Evolutionary conservation across 2,797 vertebrate species (phyloP).

Genomic region (Phaenicophaeus curvirostris): DNA sequence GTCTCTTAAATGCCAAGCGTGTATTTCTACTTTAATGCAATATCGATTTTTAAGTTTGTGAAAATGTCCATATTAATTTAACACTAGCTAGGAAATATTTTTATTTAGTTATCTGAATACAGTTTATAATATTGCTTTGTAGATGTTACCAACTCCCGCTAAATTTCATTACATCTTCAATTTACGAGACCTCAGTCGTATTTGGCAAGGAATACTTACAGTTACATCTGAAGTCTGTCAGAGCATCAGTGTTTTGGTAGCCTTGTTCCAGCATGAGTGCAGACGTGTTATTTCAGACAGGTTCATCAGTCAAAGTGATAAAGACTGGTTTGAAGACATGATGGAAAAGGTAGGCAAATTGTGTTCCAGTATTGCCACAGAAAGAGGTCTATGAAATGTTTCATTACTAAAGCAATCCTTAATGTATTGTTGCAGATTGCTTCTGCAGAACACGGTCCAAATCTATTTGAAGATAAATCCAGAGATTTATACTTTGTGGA

Average conservation of each 20-base stretch:
- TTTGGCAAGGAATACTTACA: slow-evolving; percentile 87
- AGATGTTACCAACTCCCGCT: slow-evolving; percentile 88
- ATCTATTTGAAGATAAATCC: slow-evolving; percentile 69
- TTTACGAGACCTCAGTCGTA: slow-evolving; percentile 85
- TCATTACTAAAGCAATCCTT: not conserved
- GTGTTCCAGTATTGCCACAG: not conserved
- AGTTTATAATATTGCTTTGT: slow-evolving; percentile 27
- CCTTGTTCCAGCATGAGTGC: slow-evolving; percentile 85
- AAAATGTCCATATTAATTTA: not conserved
- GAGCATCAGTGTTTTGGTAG: slow-evolving; percentile 72
- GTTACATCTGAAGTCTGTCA: slow-evolving; percentile 81
- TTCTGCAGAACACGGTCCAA: slow-evolving; percentile 77
- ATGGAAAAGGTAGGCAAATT: slow-evolving; percentile 75
- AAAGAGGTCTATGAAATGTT: not conserved
- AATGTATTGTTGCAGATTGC: slow-evolving; percentile 70
- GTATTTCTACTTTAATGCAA: not conserved
- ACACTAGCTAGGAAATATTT: not conserved
- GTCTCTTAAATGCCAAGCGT: not conserved
- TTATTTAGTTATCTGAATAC: not conserved
- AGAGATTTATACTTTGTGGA: slow-evolving; percentile 82
- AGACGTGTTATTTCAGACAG: slow-evolving; percentile 84
- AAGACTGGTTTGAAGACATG: slow-evolving; percentile 75
- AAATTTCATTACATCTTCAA: slow-evolving; percentile 91
- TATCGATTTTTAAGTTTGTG: not conserved
- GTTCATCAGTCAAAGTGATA: slow-evolving; percentile 80